These are phyloP conservation scores for Cichlasoma orientale DNA, from an alignment of 2,797 vertebrate species.

Conservation along the genomic window DNA sequence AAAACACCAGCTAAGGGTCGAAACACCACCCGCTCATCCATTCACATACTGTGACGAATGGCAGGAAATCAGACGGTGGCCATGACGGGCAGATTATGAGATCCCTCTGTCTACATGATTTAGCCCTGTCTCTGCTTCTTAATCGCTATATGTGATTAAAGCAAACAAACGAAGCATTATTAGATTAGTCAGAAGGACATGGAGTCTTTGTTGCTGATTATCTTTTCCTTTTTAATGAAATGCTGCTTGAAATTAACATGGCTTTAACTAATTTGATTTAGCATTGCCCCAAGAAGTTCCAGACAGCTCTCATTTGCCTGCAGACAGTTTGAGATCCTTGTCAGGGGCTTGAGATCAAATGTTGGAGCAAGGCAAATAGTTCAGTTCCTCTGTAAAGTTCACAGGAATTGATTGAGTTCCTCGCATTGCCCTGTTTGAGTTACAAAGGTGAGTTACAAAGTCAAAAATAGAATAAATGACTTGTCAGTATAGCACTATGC, in stretches of 20 bases:
- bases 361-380: conserved; percentile 59
- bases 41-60: conserved; percentile 73
- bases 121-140: conserved; percentile 67
- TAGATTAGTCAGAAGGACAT: conserved; percentile 80
- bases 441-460: conserved; percentile 12
- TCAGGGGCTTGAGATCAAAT: conserved; percentile 63
- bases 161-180: conserved; percentile 81
- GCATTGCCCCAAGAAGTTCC: conserved; percentile 70
- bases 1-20: conserved; percentile 40
- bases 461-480: not conserved
- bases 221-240: conserved; percentile 81
- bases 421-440: conserved; percentile 30
- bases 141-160: conserved; percentile 81
- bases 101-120: conserved; percentile 76
- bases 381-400: conserved; percentile 68
- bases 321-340: conserved; percentile 74
- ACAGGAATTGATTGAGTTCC: conserved; percentile 62
- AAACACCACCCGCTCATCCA: conserved; percentile 41
- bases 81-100: conserved; percentile 77
- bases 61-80: conserved; percentile 77
- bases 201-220: conserved; percentile 77
- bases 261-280: conserved; percentile 79
- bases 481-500: not conserved
- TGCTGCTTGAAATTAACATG: conserved; percentile 82
- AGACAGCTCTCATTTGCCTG: conserved; percentile 72